Evolutionary conservation across 2,888 invertebrate genomes (phyloP), one percentile per base, ranked within the genome.

Genomic region (Idaea straminata): DNA sequence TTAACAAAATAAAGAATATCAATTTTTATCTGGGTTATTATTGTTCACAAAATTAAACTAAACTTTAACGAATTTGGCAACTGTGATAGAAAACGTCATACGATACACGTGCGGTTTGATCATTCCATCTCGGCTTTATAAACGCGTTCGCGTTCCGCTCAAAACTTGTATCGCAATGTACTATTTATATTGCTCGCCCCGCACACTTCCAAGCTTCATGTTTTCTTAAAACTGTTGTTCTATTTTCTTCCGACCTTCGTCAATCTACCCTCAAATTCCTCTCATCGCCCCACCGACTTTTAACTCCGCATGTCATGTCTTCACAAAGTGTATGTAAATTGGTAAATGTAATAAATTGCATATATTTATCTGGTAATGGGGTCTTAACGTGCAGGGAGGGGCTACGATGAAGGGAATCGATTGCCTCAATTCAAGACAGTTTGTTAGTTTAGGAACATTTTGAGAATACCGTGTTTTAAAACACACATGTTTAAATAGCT

Each of bases 321-420:
- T 82, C 80, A 77, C 81, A 83, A 84, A 89, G 86, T 89, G 80
- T 91, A 92, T 92, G 92, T 91, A 91, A 91, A 92, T 92, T 89
- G 88, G 87, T 90, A 86, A 91, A 91, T 88, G 87, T 91, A 88
- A 92, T 91, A 91, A 91, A 91, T 91, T 91, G 90, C 89, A 88
- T 88, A 86, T 88, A 89, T 91, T 91, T 90, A 88, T 87, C 85
- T 84, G 76, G 85, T 89, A 88, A 89, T 88, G 87, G 89, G 81
- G 81, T 81, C 79, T 85, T 88, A 87, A 87, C 82, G 82, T 76
- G 77, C 71, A 78, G 89, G 87, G 87, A 82, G 84, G 83, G 76
- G 78, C 77, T 68, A 70, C 72, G 70, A 74, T 74, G 74, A 67
- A 72, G 72, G 74, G 78, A 78, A 83, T 82, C 79, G 81, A 82